Percentiles rank a stretch among this genome's conserved stretches.
Evolutionary conservation across 1,140 invertebrate species (phyloP).

Genomic region (Triops longicaudatus): DNA sequence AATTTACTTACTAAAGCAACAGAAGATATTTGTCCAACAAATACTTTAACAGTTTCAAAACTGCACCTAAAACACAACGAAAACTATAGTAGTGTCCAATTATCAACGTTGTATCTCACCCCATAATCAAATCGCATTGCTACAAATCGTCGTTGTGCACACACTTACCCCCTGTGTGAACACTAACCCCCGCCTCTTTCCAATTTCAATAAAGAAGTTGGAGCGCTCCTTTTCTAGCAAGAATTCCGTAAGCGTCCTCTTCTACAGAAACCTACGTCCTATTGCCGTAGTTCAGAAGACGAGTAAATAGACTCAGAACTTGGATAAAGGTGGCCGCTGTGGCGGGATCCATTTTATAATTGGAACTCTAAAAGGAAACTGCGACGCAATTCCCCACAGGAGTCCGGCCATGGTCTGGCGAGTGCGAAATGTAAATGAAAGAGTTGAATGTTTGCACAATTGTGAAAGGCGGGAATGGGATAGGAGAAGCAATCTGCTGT

Average conservation of each 20-base stretch:
- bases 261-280: neutral
- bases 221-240: neutral
- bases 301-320: neutral
- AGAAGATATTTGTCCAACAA: too few species aligned
- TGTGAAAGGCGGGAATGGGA: slow-evolving; percentile 6
- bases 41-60: too few species aligned
- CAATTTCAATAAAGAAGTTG: neutral
- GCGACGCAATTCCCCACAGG: slow-evolving; percentile 5
- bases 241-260: neutral
- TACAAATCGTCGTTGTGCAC: too few species aligned
- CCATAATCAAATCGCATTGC: too few species aligned
- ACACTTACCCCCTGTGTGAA: too few species aligned
- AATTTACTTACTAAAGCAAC: too few species aligned
- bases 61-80: too few species aligned
- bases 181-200: too few species aligned
- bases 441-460: slow-evolving; percentile 15
- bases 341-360: slow-evolving; percentile 12
- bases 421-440: slow-evolving; percentile 4
- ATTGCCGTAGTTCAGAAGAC: neutral
- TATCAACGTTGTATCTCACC: too few species aligned
- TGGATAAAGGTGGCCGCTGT: slow-evolving; percentile 10
- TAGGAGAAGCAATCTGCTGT: slow-evolving; percentile 6
- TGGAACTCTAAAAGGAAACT: slow-evolving; percentile 4
- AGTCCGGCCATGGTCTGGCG: neutral
- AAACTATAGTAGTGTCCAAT: too few species aligned